A percentile compares a stretch with the other conserved stretches of the same genome.
Evolutionary conservation across 2,797 vertebrate species (phyloP).

Genomic region (Phrynocephalus vlangalii): DNA sequence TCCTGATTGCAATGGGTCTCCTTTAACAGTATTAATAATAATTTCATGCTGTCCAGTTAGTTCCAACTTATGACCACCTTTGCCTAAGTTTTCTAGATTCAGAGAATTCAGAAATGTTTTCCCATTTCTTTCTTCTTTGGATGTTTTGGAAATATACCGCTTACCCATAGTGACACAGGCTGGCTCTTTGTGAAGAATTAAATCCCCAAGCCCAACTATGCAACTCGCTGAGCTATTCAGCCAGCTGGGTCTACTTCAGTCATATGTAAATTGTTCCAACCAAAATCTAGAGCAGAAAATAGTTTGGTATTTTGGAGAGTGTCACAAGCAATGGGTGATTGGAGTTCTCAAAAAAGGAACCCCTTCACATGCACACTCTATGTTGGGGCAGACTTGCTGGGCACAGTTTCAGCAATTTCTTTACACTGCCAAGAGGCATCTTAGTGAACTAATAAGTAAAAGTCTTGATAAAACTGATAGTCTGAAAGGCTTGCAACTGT

Average conservation of each 20-base stretch:
- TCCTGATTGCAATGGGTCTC: background rate
- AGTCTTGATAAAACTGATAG: background rate
- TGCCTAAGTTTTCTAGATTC: no score
- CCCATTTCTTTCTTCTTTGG: no score
- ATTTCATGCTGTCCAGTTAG: no score
- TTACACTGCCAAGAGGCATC: no score
- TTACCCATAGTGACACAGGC: background rate
- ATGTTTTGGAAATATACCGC: background rate
- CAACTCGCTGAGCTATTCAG: no score
- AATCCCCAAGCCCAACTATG: no score
- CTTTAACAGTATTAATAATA: no score
- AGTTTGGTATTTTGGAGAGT: background rate
- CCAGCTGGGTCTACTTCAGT: background rate
- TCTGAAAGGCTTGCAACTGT: background rate
- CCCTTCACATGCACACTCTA: no score
- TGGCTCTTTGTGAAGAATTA: no score
- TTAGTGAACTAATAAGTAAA: background rate
- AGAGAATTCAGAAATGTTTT: no score
- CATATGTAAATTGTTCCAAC: background rate
- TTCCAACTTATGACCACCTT: no score
- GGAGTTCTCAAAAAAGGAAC: background rate
- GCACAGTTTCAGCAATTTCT: no score
- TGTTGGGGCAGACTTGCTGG: background rate
- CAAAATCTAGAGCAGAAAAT: accelerated
- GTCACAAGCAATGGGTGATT: background rate